These are phyloP conservation scores for Nomada lathburiana DNA, from an alignment of 2,888 invertebrate genomes.

Conservation along the genomic window DNA sequence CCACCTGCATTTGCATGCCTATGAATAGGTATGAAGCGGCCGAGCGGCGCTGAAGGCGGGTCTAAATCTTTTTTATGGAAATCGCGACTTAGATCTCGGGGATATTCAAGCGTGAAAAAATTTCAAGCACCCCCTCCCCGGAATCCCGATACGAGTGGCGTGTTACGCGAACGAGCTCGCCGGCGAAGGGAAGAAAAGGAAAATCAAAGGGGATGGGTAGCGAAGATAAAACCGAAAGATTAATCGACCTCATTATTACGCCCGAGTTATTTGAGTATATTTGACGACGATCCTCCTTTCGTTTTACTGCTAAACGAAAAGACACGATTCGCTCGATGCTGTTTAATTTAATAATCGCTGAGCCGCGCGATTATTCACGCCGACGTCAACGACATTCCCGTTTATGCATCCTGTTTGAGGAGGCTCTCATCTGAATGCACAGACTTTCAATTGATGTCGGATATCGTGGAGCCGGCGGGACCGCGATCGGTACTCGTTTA, in stretches of 20 bases:
- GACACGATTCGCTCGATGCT: not conserved
- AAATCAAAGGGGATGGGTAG: slow-evolving; percentile 7
- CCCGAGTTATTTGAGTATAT: slow-evolving; percentile 9
- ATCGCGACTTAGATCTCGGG: slow-evolving; percentile 45
- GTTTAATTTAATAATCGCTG: not conserved
- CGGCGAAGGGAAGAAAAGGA: not conserved
- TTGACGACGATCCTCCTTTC: not conserved
- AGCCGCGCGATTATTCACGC: not conserved
- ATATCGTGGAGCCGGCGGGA: not conserved
- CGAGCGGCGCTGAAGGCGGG: slow-evolving; percentile 1
- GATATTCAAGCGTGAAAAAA: slow-evolving; percentile 46
- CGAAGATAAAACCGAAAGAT: slow-evolving; percentile 15
- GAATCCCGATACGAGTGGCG: slow-evolving; percentile 20
- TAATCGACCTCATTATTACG: slow-evolving; percentile 31
- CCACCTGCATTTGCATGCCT: slow-evolving; percentile 48
- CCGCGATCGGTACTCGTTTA: not conserved
- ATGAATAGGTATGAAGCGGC: slow-evolving; percentile 55
- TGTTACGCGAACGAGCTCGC: not conserved
- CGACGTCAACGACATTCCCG: not conserved
- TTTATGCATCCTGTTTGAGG: not conserved
- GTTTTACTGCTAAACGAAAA: not conserved
- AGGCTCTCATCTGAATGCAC: not conserved
- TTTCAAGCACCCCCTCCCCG: not conserved
- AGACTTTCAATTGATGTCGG: not conserved
- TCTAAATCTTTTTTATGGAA: slow-evolving; percentile 58